Base-by-base conservation (phyloP, 2,888 invertebrate genomes). In the Lordiphosa fenestrarum region DNA sequence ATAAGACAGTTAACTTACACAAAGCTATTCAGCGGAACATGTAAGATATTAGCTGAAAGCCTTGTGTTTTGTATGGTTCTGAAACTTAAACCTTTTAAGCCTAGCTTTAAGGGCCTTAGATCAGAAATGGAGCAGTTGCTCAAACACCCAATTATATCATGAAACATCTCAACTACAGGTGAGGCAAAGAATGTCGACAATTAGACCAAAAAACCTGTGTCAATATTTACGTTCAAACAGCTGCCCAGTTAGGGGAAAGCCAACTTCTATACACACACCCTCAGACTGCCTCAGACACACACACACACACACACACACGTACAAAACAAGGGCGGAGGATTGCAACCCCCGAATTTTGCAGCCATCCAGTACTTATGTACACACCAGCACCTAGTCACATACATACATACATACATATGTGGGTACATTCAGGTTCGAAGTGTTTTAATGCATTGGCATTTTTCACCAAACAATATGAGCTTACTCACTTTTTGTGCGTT, bases 151-250 rank as follows among this genome's bases (percentile, higher is more conserved):
- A 21, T 0, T 15, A 39, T 33, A n/a, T 33, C n/a, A 21, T 40
- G 33, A 33, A 23, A 25, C 44, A n/a, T 44, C 36, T 30, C 19
- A 15, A 5, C 13, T 7, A 38, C 7, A 13, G 13, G 7, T 30
- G 13, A 30, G 42, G 9, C 13, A 19, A 15, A 21, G 10, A 40
- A 21, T 21, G 44, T 25, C 61, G 44, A 39, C 52, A 60, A 60
- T 60, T 63, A 60, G 36, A 41, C 38, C 55, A 7, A 44, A 44
- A 53, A 41, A 40, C 54, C 55, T 55, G 25, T 53, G 62, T 62
- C 56, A 66, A 66, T 67, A 62, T 67, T 62, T 62, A 66, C 66
- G 53, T 56, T 62, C 15, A 53, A 61, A 66, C 68, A 62, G 68
- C 66, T 67, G 68, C 69, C 67, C 39, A 61, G 60, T 53, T 52